Evolutionary conservation across 1,140 invertebrate genomes (phyloP).

Genomic region (Diprion similis): DNA sequence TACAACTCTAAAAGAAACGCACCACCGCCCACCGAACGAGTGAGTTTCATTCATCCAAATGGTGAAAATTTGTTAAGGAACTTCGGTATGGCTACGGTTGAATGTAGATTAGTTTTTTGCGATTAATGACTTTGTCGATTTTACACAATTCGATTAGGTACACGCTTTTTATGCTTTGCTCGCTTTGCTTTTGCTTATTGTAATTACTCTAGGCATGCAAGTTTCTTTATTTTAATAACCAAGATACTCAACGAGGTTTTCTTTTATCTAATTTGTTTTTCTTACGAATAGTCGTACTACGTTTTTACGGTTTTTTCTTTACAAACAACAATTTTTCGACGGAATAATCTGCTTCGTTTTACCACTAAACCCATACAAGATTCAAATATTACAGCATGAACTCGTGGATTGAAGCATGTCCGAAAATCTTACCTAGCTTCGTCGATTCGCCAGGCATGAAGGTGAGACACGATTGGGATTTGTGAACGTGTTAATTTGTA

Average conservation of each 20-base stretch:
- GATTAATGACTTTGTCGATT: background rate
- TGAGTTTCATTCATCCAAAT: slow-evolving; percentile 48
- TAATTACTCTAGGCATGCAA: slow-evolving; percentile 34
- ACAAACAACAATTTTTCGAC: too few species aligned
- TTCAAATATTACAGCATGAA: slow-evolving; percentile 47
- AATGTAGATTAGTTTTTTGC: slow-evolving; percentile 17
- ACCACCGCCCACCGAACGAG: slow-evolving; percentile 65
- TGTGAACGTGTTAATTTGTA: slow-evolving; percentile 8
- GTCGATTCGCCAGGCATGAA: slow-evolving; percentile 25
- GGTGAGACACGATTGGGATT: slow-evolving; percentile 30
- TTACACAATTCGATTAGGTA: too few species aligned
- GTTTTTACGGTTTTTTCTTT: background rate
- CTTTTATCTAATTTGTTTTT: slow-evolving; percentile 31
- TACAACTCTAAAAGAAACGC: slow-evolving; percentile 79
- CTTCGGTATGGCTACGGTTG: background rate
- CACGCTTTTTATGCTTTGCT: slow-evolving; percentile 2
- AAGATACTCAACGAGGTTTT: slow-evolving; percentile 11
- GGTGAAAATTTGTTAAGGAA: background rate
- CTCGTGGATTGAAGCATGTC: slow-evolving; percentile 55
- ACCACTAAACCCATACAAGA: too few species aligned
- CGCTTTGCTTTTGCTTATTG: slow-evolving; percentile 11
- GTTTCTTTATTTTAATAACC: slow-evolving; percentile 11
- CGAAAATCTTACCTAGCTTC: slow-evolving; percentile 29
- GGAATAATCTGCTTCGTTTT: too few species aligned
- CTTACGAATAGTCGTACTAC: background rate